These are phyloP conservation scores for Taxidea taxus DNA, from an alignment of 2,113 vertebrate genomes.

Conservation along the genomic window DNA sequence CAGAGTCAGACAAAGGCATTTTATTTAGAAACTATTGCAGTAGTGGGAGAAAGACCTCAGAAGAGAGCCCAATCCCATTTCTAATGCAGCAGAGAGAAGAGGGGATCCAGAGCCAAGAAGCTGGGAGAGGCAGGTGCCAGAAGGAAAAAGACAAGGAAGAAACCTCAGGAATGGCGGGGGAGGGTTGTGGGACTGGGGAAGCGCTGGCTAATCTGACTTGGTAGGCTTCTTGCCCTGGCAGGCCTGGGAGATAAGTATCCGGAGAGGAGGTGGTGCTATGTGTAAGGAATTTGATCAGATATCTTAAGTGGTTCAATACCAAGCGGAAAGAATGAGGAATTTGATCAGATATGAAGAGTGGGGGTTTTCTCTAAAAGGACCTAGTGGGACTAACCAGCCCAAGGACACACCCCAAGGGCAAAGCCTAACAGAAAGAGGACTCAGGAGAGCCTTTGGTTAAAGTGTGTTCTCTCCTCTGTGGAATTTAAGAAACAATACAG, in stretches of 20 bases:
- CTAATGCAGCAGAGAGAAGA: not conserved
- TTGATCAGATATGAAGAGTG: not conserved
- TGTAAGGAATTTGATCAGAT: not conserved
- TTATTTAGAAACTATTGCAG: not conserved
- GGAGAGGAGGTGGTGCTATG: fast-evolving
- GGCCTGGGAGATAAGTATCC: not conserved
- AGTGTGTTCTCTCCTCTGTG: not conserved
- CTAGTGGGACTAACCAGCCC: not conserved
- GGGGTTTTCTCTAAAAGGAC: not conserved
- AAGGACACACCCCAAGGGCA: not conserved
- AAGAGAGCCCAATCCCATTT: not conserved
- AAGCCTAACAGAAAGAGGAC: not conserved
- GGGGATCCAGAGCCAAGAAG: not conserved
- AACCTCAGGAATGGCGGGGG: not conserved
- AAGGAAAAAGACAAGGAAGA: not conserved
- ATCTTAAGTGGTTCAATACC: not conserved
- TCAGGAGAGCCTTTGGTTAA: not conserved
- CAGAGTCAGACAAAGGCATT: not conserved
- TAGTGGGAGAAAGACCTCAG: not conserved
- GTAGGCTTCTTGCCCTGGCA: not conserved
- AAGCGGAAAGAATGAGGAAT: not conserved
- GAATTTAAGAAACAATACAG: not conserved
- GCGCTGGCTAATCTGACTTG: not conserved
- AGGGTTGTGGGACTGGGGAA: too few species aligned
- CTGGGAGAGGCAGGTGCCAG: too few species aligned